Evolutionary conservation across 2,797 vertebrate genomes (phyloP).

Genomic region (Oryzias dopingdopingensis): DNA sequence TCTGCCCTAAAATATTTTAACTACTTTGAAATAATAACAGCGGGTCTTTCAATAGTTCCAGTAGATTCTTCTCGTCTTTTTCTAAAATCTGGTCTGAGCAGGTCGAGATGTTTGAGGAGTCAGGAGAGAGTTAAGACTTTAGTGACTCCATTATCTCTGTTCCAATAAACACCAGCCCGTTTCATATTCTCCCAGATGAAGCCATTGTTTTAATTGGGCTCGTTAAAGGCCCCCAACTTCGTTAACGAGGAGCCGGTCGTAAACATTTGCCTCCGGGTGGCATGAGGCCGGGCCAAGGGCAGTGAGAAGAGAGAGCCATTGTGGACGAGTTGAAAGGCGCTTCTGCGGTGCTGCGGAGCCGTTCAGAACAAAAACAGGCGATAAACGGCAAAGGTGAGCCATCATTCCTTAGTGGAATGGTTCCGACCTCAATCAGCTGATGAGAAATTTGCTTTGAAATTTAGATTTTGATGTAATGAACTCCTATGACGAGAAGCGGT

Average conservation of each 20-base stretch:
- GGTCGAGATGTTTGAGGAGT: conserved; percentile 15
- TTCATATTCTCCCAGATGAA: conserved; percentile 64
- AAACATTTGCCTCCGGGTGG: conserved; percentile 87
- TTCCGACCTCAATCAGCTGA: neutral
- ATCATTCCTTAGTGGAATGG: neutral
- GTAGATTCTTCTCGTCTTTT: too few relatives aligned
- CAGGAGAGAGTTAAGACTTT: conserved; percentile 58
- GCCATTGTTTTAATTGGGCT: conserved; percentile 85
- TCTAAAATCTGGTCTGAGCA: conserved; percentile 1
- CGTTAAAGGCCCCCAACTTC: conserved; percentile 76
- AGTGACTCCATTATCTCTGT: conserved; percentile 67
- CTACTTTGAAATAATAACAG: too few relatives aligned
- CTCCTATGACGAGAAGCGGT: neutral
- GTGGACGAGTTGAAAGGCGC: conserved; percentile 4
- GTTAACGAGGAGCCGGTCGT: conserved; percentile 81
- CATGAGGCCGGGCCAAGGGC: conserved; percentile 67
- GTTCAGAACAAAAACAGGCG: conserved; percentile 14
- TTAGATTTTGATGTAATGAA: too few relatives aligned
- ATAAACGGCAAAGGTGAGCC: conserved; percentile 2
- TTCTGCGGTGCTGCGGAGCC: conserved; percentile 1
- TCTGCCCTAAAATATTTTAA: too few relatives aligned
- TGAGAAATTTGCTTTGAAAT: neutral
- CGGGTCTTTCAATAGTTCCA: too few relatives aligned
- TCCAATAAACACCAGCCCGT: conserved; percentile 69
- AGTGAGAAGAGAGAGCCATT: conserved; percentile 19